These are phyloP conservation scores for Eulithis testata DNA, from an alignment of 2,888 invertebrate species.

Conservation along the genomic window DNA sequence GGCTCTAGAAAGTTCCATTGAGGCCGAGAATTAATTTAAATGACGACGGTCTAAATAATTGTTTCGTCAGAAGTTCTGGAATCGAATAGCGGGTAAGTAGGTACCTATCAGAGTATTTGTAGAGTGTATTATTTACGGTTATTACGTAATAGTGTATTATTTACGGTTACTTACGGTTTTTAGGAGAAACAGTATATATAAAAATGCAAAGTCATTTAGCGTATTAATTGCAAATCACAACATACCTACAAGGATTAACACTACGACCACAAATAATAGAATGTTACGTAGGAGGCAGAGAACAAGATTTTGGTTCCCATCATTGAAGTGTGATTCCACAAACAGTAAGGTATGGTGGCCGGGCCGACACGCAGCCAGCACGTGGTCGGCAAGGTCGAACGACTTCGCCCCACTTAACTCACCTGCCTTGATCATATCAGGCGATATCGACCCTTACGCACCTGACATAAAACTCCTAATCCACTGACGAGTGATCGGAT, in stretches of 20 bases:
- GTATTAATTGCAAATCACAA: too few species aligned
- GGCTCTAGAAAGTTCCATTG: constrained; percentile 3
- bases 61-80: too few species aligned
- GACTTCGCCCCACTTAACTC: constrained; percentile 46
- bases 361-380: constrained; percentile 56
- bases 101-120: too few species aligned
- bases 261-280: too few species aligned
- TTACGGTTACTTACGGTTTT: too few species aligned
- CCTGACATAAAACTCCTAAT: constrained; percentile 8
- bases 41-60: too few species aligned
- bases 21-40: background rate
- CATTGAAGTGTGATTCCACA: constrained; percentile 23
- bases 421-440: constrained; percentile 13
- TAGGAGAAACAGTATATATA: too few species aligned
- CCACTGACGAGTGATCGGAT: background rate
- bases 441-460: constrained; percentile 14
- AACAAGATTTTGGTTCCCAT: constrained; percentile 15
- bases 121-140: too few species aligned
- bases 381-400: constrained; percentile 69
- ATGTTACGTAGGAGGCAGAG: background rate
- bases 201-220: too few species aligned
- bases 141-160: too few species aligned
- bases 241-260: too few species aligned
- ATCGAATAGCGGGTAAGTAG: too few species aligned
- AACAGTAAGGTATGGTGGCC: constrained; percentile 11